Evolutionary conservation across 2,797 vertebrate genomes (phyloP).

Genomic region (Mus caroli): DNA sequence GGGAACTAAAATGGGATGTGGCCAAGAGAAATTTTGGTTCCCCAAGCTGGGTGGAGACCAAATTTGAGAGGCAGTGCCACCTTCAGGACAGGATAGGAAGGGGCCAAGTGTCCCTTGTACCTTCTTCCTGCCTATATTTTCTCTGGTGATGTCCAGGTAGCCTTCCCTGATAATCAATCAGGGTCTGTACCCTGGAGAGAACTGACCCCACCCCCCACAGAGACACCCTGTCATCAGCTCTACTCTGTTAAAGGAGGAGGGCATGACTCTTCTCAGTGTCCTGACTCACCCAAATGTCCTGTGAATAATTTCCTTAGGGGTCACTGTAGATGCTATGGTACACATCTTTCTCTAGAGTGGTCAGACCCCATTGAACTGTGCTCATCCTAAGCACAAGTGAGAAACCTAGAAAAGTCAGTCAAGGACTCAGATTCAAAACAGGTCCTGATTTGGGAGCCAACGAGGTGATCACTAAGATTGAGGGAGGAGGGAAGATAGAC

Average conservation of each 20-base stretch:
- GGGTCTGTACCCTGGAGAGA: not conserved
- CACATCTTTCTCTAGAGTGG: fast-evolving
- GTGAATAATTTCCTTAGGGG: fast-evolving
- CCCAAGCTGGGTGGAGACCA: no score
- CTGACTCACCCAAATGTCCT: not conserved
- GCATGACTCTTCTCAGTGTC: fast-evolving
- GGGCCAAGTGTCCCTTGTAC: not conserved
- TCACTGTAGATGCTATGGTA: not conserved
- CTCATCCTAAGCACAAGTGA: not conserved
- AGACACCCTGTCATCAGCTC: not conserved
- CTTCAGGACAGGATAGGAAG: not conserved
- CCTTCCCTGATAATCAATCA: not conserved
- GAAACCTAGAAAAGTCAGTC: no score
- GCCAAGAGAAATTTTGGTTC: no score
- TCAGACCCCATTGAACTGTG: not conserved
- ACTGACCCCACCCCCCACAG: not conserved
- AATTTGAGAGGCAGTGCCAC: not conserved
- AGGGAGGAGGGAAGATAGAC: not conserved
- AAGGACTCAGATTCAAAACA: not conserved
- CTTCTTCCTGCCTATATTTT: fast-evolving
- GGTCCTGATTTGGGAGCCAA: not conserved
- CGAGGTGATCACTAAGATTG: not conserved
- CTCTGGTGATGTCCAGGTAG: not conserved
- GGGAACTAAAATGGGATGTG: no score
- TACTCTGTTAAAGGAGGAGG: not conserved